phyloP scores from a whole-genome alignment of 2,113 vertebrate species.

The Salvator merianae region DNA sequence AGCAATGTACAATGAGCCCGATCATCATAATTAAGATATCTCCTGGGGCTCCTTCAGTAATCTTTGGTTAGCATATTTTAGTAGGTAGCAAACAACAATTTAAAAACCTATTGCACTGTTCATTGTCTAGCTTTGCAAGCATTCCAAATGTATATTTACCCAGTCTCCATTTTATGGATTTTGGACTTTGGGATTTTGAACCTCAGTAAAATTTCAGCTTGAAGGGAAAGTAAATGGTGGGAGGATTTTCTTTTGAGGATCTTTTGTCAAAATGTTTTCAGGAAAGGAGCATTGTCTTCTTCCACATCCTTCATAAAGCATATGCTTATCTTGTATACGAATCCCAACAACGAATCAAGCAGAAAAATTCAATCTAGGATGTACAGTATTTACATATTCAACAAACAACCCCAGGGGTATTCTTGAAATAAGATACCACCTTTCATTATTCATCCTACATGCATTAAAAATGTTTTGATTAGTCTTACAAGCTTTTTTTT shows the following conservation, averaged over 20 bases:
- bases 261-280: conserved; percentile 19
- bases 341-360: conserved; percentile 22
- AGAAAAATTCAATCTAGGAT: background rate
- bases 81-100: background rate
- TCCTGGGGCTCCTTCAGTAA: conserved; percentile 5
- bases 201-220: background rate
- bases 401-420: conserved; percentile 55
- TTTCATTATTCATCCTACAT: conserved; percentile 38
- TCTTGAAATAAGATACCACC: conserved; percentile 53
- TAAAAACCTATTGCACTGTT: background rate
- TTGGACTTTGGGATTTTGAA: background rate
- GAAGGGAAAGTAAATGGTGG: background rate
- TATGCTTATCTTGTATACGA: conserved; percentile 20
- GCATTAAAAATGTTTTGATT: conserved; percentile 40
- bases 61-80: background rate
- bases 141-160: background rate
- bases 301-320: conserved; percentile 2
- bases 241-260: background rate
- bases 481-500: conserved; percentile 59
- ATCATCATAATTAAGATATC: conserved; percentile 32
- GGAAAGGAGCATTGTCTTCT: conserved; percentile 15
- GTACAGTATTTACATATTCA: conserved; percentile 49
- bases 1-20: conserved; percentile 27
- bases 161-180: background rate
- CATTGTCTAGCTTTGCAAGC: background rate